phyloP scores from a whole-genome alignment of 2,113 vertebrate species.

The Casuarius casuarius region DNA sequence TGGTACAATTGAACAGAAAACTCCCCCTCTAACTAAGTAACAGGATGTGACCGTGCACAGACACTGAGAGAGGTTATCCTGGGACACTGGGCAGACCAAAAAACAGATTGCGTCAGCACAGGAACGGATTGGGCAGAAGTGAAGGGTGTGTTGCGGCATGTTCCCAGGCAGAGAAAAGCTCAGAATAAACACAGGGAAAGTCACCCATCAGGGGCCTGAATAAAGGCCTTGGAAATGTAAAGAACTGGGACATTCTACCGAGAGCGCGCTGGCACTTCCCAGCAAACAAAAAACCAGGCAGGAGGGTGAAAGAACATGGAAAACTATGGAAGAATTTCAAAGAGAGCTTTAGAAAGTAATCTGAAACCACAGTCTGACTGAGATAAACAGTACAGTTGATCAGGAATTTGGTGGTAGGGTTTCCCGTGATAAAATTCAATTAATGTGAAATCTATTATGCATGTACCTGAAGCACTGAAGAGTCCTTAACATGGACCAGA shows the following conservation, averaged over 20 bases:
- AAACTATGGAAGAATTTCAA: not conserved
- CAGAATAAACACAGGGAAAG: constrained; percentile 36
- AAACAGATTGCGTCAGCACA: constrained; percentile 51
- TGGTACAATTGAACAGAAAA: not conserved
- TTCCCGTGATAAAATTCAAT: not conserved
- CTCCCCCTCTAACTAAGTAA: not conserved
- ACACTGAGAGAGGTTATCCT: constrained; percentile 5
- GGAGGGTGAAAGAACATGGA: not conserved
- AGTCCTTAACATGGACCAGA: not conserved
- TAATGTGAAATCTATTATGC: not conserved
- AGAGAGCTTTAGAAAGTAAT: not conserved
- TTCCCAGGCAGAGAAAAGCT: constrained; percentile 49
- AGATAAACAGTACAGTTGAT: not conserved
- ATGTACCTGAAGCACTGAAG: not conserved
- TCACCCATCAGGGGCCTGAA: not conserved
- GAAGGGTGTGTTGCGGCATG: constrained; percentile 5
- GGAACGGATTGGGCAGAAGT: constrained; percentile 39
- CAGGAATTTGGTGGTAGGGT: not conserved
- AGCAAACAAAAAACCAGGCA: not conserved
- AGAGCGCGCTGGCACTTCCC: not conserved
- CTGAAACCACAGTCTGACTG: not conserved
- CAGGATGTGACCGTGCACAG: not conserved
- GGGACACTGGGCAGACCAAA: constrained; percentile 52
- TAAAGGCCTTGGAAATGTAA: not conserved
- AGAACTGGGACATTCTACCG: constrained; percentile 16